These are phyloP conservation scores for Phrynocephalus guinanensis DNA, from an alignment of 2,797 vertebrate genomes.

Conservation along the genomic window DNA sequence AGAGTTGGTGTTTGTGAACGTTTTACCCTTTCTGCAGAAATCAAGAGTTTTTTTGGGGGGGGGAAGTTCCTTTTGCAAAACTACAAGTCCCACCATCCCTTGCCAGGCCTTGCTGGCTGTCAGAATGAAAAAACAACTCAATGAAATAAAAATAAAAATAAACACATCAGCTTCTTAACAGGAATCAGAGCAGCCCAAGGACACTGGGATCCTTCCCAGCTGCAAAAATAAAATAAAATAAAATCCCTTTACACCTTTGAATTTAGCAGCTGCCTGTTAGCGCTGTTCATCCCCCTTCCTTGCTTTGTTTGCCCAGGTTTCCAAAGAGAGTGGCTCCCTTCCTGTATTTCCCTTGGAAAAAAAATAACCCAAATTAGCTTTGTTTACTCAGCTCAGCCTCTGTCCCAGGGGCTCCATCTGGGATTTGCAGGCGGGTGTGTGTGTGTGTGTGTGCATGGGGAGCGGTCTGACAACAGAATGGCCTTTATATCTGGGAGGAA, in stretches of 20 bases:
- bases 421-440: background rate
- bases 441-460: background rate
- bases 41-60: background rate
- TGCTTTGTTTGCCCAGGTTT: background rate
- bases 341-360: too few relatives aligned
- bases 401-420: background rate
- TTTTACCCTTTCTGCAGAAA: background rate
- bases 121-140: too few relatives aligned
- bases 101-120: too few relatives aligned
- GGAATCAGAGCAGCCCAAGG: too few relatives aligned
- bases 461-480: background rate
- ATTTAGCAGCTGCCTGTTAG: background rate
- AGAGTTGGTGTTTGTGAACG: background rate
- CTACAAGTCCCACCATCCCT: background rate
- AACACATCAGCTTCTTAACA: too few relatives aligned
- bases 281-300: background rate
- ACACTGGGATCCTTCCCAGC: background rate
- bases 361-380: background rate
- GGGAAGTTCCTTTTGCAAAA: background rate
- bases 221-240: background rate
- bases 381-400: background rate
- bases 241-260: background rate
- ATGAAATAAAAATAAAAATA: too few relatives aligned
- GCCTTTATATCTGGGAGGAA: constrained; percentile 3
- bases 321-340: background rate